Base-by-base conservation (phyloP, 2,888 invertebrate species). In the Ferdinandea cuprea region DNA sequence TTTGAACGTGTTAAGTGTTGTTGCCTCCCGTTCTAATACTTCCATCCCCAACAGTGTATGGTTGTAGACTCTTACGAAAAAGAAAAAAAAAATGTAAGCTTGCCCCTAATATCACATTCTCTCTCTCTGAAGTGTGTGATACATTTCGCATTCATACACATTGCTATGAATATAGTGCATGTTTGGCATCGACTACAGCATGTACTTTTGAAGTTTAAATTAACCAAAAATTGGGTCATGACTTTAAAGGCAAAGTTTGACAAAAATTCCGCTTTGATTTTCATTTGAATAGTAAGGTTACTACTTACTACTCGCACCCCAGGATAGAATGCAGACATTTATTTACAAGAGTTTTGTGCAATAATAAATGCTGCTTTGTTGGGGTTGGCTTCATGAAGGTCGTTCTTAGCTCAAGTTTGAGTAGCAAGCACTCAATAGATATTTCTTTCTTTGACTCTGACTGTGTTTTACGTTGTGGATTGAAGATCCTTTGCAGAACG, bases 201-300 rank as follows among this genome's bases (percentile, higher is more conserved):
- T 73, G 42, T 40, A 54, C 17, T 52, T 44, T 28, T 25, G 46
- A 50, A 46, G 59, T 61, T 52, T 76, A 59, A 76, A 54, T 68
- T 68, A 52, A 50, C 44, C 17, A 21, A 50, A 59, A 74, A 74
- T 44, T 50, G 58, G 58, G 74, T 66, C 35, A 59, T 30, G 48
- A 42, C 30, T 30, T 40, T 9, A 6, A 32, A 25, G 30, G 3
- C 17, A 59, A 19, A 59, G 13, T 32, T 42, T 35, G 3, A 4
- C 17, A 11, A n/a, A 25, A 56, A 15, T 44, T 3, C 5, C 11
- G 19, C 11, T 19, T 15, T 40, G 8, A 17, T 42, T 42, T 44
- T 3, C 2, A 17, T n/a, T n/a, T 17, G 9, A 17, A 8, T 42
- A 13, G 17, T 42, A 42, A 15, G 15, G 42, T 15, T 42, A 42